These are phyloP conservation scores for Cyaniris semiargus DNA, from an alignment of 2,888 invertebrate genomes.

Conservation along the genomic window DNA sequence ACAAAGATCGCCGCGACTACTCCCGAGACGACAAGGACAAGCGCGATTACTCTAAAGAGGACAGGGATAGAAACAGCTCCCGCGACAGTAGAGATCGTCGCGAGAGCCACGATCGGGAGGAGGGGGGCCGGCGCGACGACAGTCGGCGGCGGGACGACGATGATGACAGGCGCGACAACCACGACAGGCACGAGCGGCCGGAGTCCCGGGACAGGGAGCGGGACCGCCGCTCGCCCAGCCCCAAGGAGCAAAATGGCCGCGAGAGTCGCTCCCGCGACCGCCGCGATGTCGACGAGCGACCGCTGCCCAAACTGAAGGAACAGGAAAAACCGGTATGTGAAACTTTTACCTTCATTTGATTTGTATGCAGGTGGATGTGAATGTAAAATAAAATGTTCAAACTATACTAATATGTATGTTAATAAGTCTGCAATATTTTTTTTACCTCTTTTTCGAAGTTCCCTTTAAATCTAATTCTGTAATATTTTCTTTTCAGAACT, in stretches of 20 bases:
- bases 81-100: conserved; percentile 46
- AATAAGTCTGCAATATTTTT: too few relatives aligned
- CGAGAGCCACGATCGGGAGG: conserved; percentile 43
- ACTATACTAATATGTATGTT: too few relatives aligned
- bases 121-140: conserved; percentile 37
- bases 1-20: conserved; percentile 53
- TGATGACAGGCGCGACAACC: conserved; percentile 36
- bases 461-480: background rate
- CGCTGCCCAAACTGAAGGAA: conserved; percentile 87
- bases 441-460: too few relatives aligned
- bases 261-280: conserved; percentile 61
- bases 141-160: conserved; percentile 37
- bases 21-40: conserved; percentile 47
- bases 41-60: conserved; percentile 48
- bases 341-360: background rate
- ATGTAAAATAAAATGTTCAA: background rate
- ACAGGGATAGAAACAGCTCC: conserved; percentile 46
- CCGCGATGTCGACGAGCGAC: conserved; percentile 57
- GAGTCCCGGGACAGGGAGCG: conserved; percentile 42
- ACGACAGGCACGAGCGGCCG: conserved; percentile 40
- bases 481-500: conserved; percentile 79
- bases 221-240: conserved; percentile 40
- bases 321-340: conserved; percentile 85
- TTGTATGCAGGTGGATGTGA: background rate
- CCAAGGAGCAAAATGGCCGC: conserved; percentile 56